Conservation (phyloP, 2,797 vertebrate species). For the Pogoniulus pusillus region DNA sequence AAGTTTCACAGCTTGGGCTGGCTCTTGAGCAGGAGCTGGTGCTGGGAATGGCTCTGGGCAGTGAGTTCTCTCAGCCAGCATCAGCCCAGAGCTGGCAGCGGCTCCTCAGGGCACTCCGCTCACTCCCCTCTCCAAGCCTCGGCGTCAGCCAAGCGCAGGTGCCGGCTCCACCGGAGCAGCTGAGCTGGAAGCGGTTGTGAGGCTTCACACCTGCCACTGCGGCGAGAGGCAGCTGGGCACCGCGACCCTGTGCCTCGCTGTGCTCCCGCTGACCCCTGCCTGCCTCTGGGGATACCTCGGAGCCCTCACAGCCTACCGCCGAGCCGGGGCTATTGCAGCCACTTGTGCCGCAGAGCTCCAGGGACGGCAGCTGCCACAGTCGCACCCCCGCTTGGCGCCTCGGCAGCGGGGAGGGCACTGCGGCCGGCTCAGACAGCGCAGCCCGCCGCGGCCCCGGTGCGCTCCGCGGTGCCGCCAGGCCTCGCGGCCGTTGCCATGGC, state of each 20-base stretch:
- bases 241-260: too few relatives aligned
- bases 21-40: not conserved
- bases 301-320: not conserved
- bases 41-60: not conserved
- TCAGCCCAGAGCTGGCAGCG: not conserved
- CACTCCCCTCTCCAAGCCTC: not conserved
- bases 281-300: not conserved
- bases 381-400: too few relatives aligned
- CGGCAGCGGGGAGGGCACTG: too few relatives aligned
- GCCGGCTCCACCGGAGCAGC: not conserved
- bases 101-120: not conserved
- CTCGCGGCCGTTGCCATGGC: slow-evolving; percentile 35
- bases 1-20: not conserved
- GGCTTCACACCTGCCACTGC: too few relatives aligned
- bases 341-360: too few relatives aligned
- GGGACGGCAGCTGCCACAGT: too few relatives aligned
- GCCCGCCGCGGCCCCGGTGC: not conserved
- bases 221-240: not conserved
- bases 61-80: too few relatives aligned
- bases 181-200: not conserved
- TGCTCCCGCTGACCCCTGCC: not conserved
- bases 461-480: not conserved
- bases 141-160: not conserved
- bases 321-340: too few relatives aligned
- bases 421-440: not conserved